phyloP scores from a whole-genome alignment of 2,888 invertebrate species.

The Troilus luridus region DNA sequence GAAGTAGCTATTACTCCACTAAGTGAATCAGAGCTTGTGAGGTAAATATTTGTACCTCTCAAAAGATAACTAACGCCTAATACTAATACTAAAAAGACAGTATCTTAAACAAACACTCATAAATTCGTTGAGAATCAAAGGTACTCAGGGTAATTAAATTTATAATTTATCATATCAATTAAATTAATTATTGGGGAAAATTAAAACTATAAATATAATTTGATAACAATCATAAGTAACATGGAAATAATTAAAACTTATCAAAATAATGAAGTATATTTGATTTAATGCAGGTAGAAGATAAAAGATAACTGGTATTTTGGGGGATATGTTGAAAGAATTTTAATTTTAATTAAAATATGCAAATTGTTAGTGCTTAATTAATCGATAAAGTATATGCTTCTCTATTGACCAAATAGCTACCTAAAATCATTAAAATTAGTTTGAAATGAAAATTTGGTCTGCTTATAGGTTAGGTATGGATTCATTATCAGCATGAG shows the following conservation, averaged over 20 bases:
- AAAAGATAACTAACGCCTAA: not conserved
- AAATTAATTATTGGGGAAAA: not conserved
- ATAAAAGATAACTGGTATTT: not conserved
- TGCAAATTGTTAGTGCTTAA: not conserved
- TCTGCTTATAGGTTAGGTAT: too few relatives aligned
- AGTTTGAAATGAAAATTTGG: too few relatives aligned
- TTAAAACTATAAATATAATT: not conserved
- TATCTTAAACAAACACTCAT: constrained; percentile 13
- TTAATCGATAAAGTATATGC: not conserved
- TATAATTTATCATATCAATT: not conserved
- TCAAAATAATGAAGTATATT: not conserved
- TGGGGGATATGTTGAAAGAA: not conserved
- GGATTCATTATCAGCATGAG: too few relatives aligned
- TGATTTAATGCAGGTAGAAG: not conserved
- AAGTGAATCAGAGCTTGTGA: not conserved
- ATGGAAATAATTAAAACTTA: not conserved
- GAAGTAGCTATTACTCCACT: not conserved
- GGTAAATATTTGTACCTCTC: not conserved
- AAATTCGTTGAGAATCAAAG: not conserved
- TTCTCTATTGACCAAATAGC: not conserved
- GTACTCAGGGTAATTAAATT: not conserved
- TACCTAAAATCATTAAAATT: not conserved
- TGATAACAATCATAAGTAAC: not conserved
- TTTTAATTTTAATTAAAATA: too few relatives aligned
- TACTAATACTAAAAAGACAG: not conserved